Conservation (phyloP, 92 coral and sea anemone genomes). For the Actinernus sp. region DNA sequence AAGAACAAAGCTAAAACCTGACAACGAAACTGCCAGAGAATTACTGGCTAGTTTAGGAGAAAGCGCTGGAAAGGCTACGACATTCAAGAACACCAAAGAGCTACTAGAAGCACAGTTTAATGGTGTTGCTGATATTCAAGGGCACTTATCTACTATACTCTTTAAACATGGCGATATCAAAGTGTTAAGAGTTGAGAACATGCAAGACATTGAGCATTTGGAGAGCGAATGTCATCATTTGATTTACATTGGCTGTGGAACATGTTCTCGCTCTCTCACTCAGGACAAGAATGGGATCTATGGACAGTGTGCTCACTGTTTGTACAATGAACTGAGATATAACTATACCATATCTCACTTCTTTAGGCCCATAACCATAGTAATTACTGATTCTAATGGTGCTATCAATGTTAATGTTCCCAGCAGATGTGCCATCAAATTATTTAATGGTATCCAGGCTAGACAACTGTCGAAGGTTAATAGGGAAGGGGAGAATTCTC, state of each 20-base stretch:
- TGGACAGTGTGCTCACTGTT: slow-evolving; percentile 82
- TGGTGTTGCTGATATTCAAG: slow-evolving; percentile 71
- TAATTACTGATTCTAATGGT: background rate
- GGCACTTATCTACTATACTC: slow-evolving; percentile 34
- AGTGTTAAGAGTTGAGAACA: slow-evolving; percentile 19
- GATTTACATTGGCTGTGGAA: slow-evolving; percentile 84
- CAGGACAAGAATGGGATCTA: slow-evolving; percentile 84
- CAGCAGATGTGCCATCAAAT: slow-evolving; percentile 43
- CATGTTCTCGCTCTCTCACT: slow-evolving; percentile 64
- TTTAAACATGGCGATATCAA: slow-evolving; percentile 27
- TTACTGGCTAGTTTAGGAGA: slow-evolving; percentile 21
- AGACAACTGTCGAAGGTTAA: slow-evolving; percentile 28
- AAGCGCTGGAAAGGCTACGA: slow-evolving; percentile 1
- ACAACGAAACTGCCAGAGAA: slow-evolving; percentile 21
- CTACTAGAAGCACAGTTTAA: slow-evolving; percentile 70
- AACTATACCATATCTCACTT: slow-evolving; percentile 49
- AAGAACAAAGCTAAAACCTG: slow-evolving; percentile 46
- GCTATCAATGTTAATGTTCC: slow-evolving; percentile 34
- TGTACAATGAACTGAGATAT: slow-evolving; percentile 41
- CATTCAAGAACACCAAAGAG: slow-evolving; percentile 54
- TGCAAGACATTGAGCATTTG: slow-evolving; percentile 16
- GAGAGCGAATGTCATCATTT: slow-evolving; percentile 16
- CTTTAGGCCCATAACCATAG: slow-evolving; percentile 51
- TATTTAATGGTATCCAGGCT: slow-evolving; percentile 55
- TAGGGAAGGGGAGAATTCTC: slow-evolving; percentile 5